Conservation (phyloP, 2,888 invertebrate genomes). For the Cheilosia vernalis region DNA sequence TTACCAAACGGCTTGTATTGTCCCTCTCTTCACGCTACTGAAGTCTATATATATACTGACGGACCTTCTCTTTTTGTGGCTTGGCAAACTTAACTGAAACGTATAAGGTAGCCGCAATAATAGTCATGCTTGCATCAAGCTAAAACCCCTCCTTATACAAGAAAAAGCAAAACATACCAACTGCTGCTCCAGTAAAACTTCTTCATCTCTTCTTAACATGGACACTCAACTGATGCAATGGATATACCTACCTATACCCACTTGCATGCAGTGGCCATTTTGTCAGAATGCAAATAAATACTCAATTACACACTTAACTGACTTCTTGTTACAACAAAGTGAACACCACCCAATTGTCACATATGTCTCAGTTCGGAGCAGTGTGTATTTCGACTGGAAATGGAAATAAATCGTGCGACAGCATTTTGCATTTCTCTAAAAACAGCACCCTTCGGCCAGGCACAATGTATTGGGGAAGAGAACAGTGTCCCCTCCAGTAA, state of each 20-base stretch:
- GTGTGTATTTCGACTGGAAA: not conserved
- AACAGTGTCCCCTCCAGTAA: not conserved
- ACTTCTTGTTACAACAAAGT: conserved; percentile 61
- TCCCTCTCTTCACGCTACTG: too few species aligned
- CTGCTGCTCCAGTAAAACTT: too few species aligned
- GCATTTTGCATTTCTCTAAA: conserved; percentile 40
- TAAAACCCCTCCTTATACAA: too few species aligned
- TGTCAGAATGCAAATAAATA: conserved; percentile 82
- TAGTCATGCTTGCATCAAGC: too few species aligned
- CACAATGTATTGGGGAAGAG: conserved; percentile 1
- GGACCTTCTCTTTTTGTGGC: too few species aligned
- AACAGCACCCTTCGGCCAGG: not conserved
- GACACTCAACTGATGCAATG: too few species aligned
- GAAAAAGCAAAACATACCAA: too few species aligned
- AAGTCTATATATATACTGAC: too few species aligned
- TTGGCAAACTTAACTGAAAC: too few species aligned
- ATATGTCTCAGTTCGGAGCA: conserved; percentile 37
- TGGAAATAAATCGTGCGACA: conserved; percentile 47
- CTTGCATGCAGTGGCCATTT: conserved; percentile 75
- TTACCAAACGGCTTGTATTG: too few species aligned
- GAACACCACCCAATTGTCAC: conserved; percentile 29
- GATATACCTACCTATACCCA: not conserved
- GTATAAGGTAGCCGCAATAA: too few species aligned
- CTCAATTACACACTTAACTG: conserved; percentile 83
- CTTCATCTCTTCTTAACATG: not conserved